Conservation (phyloP, 2,113 vertebrate genomes). For the Pao palembangensis region DNA sequence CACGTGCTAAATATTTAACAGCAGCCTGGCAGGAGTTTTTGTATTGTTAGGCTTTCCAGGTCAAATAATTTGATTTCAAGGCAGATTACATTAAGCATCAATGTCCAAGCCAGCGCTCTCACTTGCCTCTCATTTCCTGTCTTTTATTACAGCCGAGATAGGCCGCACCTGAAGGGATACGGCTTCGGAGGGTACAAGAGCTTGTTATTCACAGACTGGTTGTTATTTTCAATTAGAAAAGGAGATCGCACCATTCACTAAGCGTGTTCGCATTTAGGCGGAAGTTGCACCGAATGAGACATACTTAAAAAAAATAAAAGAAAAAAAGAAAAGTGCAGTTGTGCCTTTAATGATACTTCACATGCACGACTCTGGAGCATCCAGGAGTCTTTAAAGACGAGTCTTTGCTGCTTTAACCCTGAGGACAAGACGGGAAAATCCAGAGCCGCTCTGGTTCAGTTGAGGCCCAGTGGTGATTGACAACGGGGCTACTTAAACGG, state of each 20-base stretch:
- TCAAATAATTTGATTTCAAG: slow-evolving; percentile 97
- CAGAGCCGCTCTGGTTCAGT: slow-evolving; percentile 56
- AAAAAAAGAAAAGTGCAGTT: slow-evolving; percentile 29
- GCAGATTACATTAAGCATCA: slow-evolving; percentile 92
- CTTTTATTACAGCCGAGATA: slow-evolving; percentile 66
- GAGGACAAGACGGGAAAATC: slow-evolving; percentile 50
- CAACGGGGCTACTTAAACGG: slow-evolving; percentile 79
- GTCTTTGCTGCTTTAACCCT: slow-evolving; percentile 15
- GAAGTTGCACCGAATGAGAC: slow-evolving; percentile 54
- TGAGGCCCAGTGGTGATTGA: slow-evolving; percentile 71
- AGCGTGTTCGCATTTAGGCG: slow-evolving; percentile 18
- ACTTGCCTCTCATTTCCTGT: slow-evolving; percentile 71
- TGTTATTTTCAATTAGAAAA: slow-evolving; percentile 72
- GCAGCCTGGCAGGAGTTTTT: slow-evolving; percentile 85
- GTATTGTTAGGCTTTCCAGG: slow-evolving; percentile 84
- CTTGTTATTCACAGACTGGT: slow-evolving; percentile 62
- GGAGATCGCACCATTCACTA: slow-evolving; percentile 56
- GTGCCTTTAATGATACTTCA: slow-evolving; percentile 38
- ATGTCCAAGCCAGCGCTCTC: slow-evolving; percentile 79
- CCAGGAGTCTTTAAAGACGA: slow-evolving; percentile 6
- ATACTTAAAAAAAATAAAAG: slow-evolving; percentile 53
- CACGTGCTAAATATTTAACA: slow-evolving; percentile 94
- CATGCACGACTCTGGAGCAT: slow-evolving; percentile 42
- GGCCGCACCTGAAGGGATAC: slow-evolving; percentile 60
- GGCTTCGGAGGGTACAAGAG: slow-evolving; percentile 56